Base-by-base conservation (phyloP, 2,797 vertebrate genomes). In the Leuciscus waleckii region DNA sequence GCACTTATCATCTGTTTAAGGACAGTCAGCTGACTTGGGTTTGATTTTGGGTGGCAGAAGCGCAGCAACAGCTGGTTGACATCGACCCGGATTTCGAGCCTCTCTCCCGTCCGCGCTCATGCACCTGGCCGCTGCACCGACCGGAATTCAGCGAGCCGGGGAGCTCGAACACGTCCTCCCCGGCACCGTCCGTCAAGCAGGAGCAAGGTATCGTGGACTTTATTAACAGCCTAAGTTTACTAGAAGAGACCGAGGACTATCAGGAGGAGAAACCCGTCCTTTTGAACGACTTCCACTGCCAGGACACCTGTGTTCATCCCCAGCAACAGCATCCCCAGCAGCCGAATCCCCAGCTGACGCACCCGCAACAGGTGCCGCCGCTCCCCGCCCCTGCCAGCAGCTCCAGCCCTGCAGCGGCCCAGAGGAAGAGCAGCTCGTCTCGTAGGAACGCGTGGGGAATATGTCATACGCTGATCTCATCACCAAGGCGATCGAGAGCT, bases 391-490 rank as follows among this genome's bases (percentile, higher is more conserved):
- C 96, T 26, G 41, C 88, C 77, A 5, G 67, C 82, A 26, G 91
- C 94, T 35, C 92, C 93, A 32, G 78, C 86, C 39, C 91, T 91
- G 61, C 91, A 95, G 75, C 94, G 14, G 91, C 92, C 19, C 97
- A 97, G 92, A 97, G 97, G 90, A 99, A 98, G 93, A 97, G 96
- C 95, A 97, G 97, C 92, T 97, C 98, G 81, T 98, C 98, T 79
- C 97, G 98, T 0, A 95, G 98, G 17, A 99, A 99, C 94, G 98
- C 98, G 54, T 99, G 98, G 98, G 98, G 82, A 99, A 99, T 95
- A 95, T 99, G 95, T 99, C 98, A 5, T 99, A 99, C 90, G 98
- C 98, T 1, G 98, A 99, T 92, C 97, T 99, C 91, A 99, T 99
- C 93, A 98, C 97, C 86, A 97, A 97, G 92, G 98, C 98, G 65